A percentile compares a stretch with the other conserved stretches of the same genome.
These are phyloP conservation scores for Mormyrus proboscirostris DNA, from an alignment of 2,797 vertebrate genomes.

Conservation along the genomic window DNA sequence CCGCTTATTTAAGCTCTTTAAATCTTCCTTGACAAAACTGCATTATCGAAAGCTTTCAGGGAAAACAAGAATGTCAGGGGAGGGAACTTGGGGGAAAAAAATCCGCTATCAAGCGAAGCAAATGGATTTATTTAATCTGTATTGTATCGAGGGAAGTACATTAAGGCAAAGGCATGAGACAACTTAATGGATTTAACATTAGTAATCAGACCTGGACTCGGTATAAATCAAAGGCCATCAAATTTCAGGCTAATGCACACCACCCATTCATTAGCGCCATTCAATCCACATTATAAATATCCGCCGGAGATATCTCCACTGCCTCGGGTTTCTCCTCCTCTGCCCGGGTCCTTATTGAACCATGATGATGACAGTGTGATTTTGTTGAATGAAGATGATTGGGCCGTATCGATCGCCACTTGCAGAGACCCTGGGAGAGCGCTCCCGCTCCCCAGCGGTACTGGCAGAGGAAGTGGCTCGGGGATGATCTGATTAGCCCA, in stretches of 20 bases:
- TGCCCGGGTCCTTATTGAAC: constrained; percentile 60
- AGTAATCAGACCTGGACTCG: constrained; percentile 59
- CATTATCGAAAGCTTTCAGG: constrained; percentile 26
- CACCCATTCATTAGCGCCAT: constrained; percentile 60
- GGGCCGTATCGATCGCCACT: constrained; percentile 60
- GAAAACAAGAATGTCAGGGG: constrained; percentile 25
- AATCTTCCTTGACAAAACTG: constrained; percentile 27
- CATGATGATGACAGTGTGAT: constrained; percentile 62
- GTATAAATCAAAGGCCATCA: constrained; percentile 61
- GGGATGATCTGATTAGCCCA: constrained; percentile 44
- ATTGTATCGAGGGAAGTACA: constrained; percentile 57
- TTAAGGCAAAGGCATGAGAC: constrained; percentile 61
- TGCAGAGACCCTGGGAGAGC: constrained; percentile 45
- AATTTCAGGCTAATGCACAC: constrained; percentile 56
- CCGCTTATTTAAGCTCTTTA: constrained; percentile 28
- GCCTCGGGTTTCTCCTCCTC: constrained; percentile 58
- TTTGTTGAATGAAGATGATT: constrained; percentile 62
- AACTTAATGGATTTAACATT: constrained; percentile 70
- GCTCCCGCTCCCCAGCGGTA: constrained; percentile 40
- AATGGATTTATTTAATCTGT: constrained; percentile 61
- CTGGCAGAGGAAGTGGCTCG: constrained; percentile 50
- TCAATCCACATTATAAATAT: constrained; percentile 64
- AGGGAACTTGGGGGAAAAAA: constrained; percentile 41
- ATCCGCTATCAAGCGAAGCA: constrained; percentile 60
- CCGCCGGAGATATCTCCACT: constrained; percentile 52